Evolutionary conservation across 2,797 vertebrate species (phyloP), one percentile per base, ranked within the genome.

Genomic region (Adrianichthys oophorus): DNA sequence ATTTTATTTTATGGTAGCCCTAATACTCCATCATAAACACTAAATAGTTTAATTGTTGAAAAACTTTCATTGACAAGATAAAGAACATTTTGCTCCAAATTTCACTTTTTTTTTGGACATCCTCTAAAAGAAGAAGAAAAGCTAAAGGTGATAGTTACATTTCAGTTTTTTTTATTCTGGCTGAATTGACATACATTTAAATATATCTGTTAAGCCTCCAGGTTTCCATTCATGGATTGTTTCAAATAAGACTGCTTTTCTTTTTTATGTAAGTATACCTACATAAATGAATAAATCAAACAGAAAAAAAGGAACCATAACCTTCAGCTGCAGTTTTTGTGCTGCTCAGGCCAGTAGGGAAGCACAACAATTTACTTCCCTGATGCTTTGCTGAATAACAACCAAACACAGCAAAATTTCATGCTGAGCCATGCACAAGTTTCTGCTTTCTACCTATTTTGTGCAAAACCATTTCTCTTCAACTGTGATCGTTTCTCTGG

Each of bases 351-450:
- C 67, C 74, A 75, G 66, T 46, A 58, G 65, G 65, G 76, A 74
- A 48, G 65, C 55, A 48, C 72, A 84, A 76, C 65, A 63, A 59
- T 69, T 67, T 63, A 72, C 52, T 26, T 68, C 56, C 61, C 52
- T 43, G 66, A 37, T 52, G 48, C 2, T 54, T 45, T 48, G 58
- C 55, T 52, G 80, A 56, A 78, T 69, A 70, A 59, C 66, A 69
- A 73, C 63, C 56, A 47, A 47, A 53, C 21, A 64, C 19, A 19
- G 57, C 18, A 51, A 53, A 41, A 64, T 57, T 63, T 70, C 71
- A 68, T 32, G 32, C 72, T 72, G 68, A 65, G 65, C 50, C 45
- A 41, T 68, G 55, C 51, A 51, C 17, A 62, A 13, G n/a, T 63
- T 71, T 68, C 55, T 72, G 12, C 47, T 52, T 8, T 78, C 45